These are phyloP conservation scores for Syrrhaptes paradoxus DNA, from an alignment of 2,113 vertebrate species.

Conservation along the genomic window DNA sequence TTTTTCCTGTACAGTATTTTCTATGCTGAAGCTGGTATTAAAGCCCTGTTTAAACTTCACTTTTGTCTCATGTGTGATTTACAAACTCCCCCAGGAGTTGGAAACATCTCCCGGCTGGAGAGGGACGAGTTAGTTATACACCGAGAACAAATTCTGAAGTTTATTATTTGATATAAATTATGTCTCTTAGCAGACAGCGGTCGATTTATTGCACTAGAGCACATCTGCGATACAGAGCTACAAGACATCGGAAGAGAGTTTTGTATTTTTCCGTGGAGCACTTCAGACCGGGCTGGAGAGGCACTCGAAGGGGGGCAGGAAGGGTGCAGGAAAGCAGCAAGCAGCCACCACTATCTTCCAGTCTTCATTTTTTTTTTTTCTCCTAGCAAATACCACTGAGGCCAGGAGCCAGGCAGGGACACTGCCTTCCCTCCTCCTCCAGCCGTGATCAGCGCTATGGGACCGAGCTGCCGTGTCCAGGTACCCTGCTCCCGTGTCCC, in stretches of 20 bases:
- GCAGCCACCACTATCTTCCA: slow-evolving; percentile 43
- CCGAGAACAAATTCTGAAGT: slow-evolving; percentile 66
- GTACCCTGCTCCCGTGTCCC: background rate
- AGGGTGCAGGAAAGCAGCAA: slow-evolving; percentile 58
- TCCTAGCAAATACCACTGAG: background rate
- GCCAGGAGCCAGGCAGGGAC: background rate
- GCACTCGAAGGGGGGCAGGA: slow-evolving; percentile 67
- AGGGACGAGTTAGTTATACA: background rate
- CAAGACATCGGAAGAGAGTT: slow-evolving; percentile 67
- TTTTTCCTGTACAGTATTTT: slow-evolving; percentile 73
- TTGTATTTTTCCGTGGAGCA: slow-evolving; percentile 72
- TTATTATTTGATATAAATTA: slow-evolving; percentile 85
- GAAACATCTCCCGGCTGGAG: no score
- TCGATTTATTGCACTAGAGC: slow-evolving; percentile 81
- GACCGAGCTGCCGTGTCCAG: background rate
- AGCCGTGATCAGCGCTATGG: fast-evolving
- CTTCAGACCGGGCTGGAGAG: slow-evolving; percentile 70
- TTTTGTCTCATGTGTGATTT: background rate
- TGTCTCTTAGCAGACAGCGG: slow-evolving; percentile 79
- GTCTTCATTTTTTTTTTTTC: background rate
- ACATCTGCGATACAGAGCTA: slow-evolving; percentile 78
- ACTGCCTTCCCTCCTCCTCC: background rate
- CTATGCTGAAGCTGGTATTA: slow-evolving; percentile 66
- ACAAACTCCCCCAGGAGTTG: no score
- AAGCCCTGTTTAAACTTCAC: slow-evolving; percentile 50